These are phyloP conservation scores for Vimba vimba DNA, from an alignment of 2,113 vertebrate species.

Conservation along the genomic window DNA sequence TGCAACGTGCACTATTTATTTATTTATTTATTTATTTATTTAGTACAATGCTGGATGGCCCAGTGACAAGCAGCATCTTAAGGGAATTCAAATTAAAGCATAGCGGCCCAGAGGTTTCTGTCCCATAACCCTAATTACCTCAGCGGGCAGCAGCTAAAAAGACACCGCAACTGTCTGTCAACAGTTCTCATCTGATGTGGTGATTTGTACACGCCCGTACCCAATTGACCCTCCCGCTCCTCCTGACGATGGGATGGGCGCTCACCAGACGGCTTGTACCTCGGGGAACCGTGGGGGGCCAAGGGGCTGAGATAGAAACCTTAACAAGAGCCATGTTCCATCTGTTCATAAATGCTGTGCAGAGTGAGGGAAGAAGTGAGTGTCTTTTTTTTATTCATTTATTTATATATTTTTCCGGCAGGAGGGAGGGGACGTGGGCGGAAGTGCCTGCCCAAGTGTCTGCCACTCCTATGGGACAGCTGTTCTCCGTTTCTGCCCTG, in stretches of 20 bases:
- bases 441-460: slow-evolving; percentile 54
- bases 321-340: slow-evolving; percentile 72
- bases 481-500: slow-evolving; percentile 57
- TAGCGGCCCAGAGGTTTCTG: slow-evolving; percentile 21
- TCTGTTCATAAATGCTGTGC: slow-evolving; percentile 68
- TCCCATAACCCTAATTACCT: slow-evolving; percentile 44
- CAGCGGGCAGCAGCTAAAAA: slow-evolving; percentile 23
- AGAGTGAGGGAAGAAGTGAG: slow-evolving; percentile 60
- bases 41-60: background rate
- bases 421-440: slow-evolving; percentile 41
- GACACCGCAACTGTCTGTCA: slow-evolving; percentile 23
- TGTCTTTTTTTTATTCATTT: slow-evolving; percentile 54
- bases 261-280: slow-evolving; percentile 66
- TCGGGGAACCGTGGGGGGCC: slow-evolving; percentile 67
- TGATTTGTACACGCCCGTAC: slow-evolving; percentile 61
- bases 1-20: background rate
- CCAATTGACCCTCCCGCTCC: slow-evolving; percentile 55
- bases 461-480: slow-evolving; percentile 57
- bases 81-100: slow-evolving; percentile 24
- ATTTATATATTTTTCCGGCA: slow-evolving; percentile 49
- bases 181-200: slow-evolving; percentile 42
- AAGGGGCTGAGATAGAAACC: slow-evolving; percentile 59
- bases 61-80: slow-evolving; percentile 44
- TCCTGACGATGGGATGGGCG: slow-evolving; percentile 47
- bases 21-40: background rate